A percentile compares a stretch with the other conserved stretches of the same genome.
Evolutionary conservation across 2,888 invertebrate species (phyloP).

Genomic region (Busseola fusca): DNA sequence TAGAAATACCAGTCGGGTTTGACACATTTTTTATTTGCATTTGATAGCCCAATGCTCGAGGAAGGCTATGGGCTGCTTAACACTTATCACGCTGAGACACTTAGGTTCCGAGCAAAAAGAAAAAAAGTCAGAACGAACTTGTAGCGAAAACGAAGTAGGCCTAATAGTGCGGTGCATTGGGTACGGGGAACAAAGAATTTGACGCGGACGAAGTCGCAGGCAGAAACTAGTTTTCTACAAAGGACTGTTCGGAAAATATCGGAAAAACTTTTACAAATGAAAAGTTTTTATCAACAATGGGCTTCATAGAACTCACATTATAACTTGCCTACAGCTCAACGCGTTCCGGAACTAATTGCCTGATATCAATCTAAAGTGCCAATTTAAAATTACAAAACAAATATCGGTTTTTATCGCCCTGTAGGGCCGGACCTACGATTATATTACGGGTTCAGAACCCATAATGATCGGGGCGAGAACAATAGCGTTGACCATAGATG

Average conservation of each 20-base stretch:
- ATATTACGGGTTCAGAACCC: conserved; percentile 45
- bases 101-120: not conserved
- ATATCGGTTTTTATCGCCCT: conserved; percentile 36
- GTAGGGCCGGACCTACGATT: conserved; percentile 24
- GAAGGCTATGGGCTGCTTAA: not conserved
- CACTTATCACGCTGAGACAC: not conserved
- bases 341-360: conserved; percentile 39
- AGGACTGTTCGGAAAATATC: not conserved
- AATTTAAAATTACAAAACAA: conserved; percentile 52
- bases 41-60: not conserved
- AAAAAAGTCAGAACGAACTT: not conserved
- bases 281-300: not conserved
- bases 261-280: not conserved
- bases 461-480: conserved; percentile 55
- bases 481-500: conserved; percentile 47
- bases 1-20: not conserved
- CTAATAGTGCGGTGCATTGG: not conserved
- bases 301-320: not conserved
- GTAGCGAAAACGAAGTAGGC: not conserved
- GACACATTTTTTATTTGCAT: not conserved
- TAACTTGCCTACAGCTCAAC: conserved; percentile 7
- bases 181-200: not conserved
- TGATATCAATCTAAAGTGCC: conserved; percentile 50
- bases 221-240: not conserved
- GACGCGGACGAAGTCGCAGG: not conserved